These are phyloP conservation scores for Drosophila suzukii DNA, from an alignment of 1,140 invertebrate genomes.

Conservation along the genomic window DNA sequence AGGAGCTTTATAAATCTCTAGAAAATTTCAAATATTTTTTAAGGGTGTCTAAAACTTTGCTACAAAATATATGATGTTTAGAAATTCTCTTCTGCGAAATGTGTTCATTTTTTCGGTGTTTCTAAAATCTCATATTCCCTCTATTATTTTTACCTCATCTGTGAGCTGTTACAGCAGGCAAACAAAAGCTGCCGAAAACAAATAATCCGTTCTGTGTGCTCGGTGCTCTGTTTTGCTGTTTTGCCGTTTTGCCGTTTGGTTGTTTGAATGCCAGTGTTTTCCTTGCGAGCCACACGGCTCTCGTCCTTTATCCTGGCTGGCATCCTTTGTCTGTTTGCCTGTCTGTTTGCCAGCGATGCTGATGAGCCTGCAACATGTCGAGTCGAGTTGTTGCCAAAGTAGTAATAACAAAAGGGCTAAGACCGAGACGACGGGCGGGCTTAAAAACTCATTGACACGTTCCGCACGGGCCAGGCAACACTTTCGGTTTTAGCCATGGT, in stretches of 20 bases:
- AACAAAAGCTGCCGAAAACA: constrained; percentile 79
- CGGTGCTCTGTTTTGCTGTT: constrained; percentile 36
- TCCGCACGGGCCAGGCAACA: constrained; percentile 47
- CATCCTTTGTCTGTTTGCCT: constrained; percentile 48
- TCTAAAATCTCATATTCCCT: background rate
- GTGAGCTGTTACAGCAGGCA: constrained; percentile 42
- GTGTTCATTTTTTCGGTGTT: background rate
- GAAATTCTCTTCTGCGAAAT: background rate
- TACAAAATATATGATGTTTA: too few relatives aligned
- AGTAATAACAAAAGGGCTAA: constrained; percentile 76
- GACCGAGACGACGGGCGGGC: constrained; percentile 20
- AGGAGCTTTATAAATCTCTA: background rate
- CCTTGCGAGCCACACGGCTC: constrained; percentile 53
- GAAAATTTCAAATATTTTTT: too few relatives aligned
- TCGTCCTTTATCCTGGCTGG: constrained; percentile 52
- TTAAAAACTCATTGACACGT: constrained; percentile 80
- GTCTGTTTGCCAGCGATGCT: constrained; percentile 60
- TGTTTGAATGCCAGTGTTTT: constrained; percentile 49
- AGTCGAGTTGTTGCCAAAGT: constrained; percentile 70
- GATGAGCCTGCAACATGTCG: constrained; percentile 75
- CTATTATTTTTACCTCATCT: constrained; percentile 22
- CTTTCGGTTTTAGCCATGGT: constrained; percentile 35
- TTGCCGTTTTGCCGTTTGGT: constrained; percentile 42
- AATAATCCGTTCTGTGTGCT: constrained; percentile 62
- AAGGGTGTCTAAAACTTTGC: too few relatives aligned